Base-by-base conservation (phyloP, 2,888 invertebrate genomes). In the Hemithea aestivaria region DNA sequence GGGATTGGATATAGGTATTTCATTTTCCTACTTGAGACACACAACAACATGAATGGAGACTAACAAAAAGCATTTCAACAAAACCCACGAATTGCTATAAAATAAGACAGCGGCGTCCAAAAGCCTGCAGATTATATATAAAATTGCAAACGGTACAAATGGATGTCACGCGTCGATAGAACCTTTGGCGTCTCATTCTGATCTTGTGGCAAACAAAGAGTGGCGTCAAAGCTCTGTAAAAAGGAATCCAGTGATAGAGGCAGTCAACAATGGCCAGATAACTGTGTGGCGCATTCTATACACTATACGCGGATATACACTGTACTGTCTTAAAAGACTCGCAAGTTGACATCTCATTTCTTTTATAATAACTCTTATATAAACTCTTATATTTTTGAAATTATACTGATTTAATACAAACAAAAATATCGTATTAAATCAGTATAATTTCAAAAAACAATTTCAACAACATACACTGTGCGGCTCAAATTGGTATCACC, bases 231-330 rank as follows among this genome's bases (percentile, higher is more conserved):
- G 80, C 76, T 66, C 74, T 66, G 71, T 78, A 79, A 82, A 81
- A 84, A 84, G 84, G 80, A 84, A 82, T 80, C 83, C 84, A 77
- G 80, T 83, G 82, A 83, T 83, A 82, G 78, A 83, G 82, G 82
- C 77, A 83, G 83, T 82, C 84, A 79, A 84, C 84, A 84, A 84
- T 83, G 73, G 77, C 73, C 69, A 75, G 80, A 79, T 73, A 75
- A 67, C 59, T 58, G 63, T 35, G 20, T 48, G 59, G 45, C 47
- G 27, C 42, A 62, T 69, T 42, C 25, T 45, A 38, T 10, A 35
- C 36, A 46, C 45, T 39, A 20, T 8, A n/a, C 46, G 65, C 65
- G 62, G 40, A n/a, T 43, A 32, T 10, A 20, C 16, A 6, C 9
- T 25, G 16, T 7, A n/a, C 6, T 25, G 12, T 22, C n/a, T n/a